phyloP scores from a whole-genome alignment of 2,797 vertebrate species.

The Megalops cyprinoides region DNA sequence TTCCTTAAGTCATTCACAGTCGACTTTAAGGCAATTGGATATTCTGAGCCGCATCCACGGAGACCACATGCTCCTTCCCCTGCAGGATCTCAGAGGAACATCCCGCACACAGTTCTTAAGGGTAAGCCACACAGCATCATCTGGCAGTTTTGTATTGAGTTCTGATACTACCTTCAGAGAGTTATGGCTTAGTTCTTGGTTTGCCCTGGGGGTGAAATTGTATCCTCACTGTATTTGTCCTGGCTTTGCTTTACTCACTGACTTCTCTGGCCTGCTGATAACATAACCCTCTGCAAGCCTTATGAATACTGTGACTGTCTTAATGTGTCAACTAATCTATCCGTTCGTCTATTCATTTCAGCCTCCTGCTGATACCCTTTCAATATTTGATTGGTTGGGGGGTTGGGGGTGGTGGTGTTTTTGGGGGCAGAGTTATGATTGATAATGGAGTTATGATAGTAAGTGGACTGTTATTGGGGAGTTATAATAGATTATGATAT shows the following conservation, averaged over 20 bases:
- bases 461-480: too few species aligned
- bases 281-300: background rate
- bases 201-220: background rate
- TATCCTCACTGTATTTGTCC: too few species aligned
- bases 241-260: too few species aligned
- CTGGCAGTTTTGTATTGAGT: too few species aligned
- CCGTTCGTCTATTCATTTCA: background rate
- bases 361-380: background rate
- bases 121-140: too few species aligned
- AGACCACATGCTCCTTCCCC: background rate
- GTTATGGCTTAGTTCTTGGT: background rate
- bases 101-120: background rate
- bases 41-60: constrained; percentile 3
- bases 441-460: too few species aligned
- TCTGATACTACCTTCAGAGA: constrained; percentile 3
- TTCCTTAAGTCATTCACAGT: background rate
- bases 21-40: constrained; percentile 2
- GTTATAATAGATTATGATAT: too few species aligned
- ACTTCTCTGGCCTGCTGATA: constrained; percentile 1
- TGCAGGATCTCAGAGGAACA: background rate
- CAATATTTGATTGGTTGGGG: too few species aligned
- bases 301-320: background rate
- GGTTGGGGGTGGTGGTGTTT: too few species aligned
- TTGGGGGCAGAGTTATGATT: too few species aligned
- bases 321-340: too few species aligned